phyloP scores from a whole-genome alignment of 2,888 invertebrate species.

The Julus scanicus region DNA sequence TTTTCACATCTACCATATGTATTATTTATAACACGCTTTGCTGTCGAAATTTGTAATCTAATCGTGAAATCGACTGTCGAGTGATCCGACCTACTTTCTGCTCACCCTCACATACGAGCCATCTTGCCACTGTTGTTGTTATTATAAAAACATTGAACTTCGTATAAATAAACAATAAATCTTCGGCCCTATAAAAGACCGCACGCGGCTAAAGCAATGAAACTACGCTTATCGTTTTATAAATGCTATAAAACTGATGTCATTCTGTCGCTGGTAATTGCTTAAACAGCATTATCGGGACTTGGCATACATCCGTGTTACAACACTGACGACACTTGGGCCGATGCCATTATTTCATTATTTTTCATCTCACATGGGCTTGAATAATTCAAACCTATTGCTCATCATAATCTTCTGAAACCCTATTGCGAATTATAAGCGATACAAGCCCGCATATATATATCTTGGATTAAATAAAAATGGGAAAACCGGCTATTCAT shows the following conservation, averaged over 20 bases:
- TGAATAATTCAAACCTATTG: constrained; percentile 12
- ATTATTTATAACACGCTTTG: not conserved
- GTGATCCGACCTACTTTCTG: not conserved
- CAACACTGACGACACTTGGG: not conserved
- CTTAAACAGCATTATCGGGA: not conserved
- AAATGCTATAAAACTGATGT: not conserved
- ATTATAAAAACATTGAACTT: constrained; percentile 4
- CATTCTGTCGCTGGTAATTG: not conserved
- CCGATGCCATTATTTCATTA: constrained; percentile 27
- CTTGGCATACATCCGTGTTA: not conserved
- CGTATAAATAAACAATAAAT: not conserved
- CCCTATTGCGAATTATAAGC: not conserved
- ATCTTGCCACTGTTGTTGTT: not conserved
- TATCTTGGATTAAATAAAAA: not conserved
- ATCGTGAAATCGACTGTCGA: not conserved
- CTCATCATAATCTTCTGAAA: not conserved
- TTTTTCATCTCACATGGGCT: not conserved
- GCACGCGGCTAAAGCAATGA: not conserved
- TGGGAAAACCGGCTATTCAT: not conserved
- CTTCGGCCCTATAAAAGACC: constrained; percentile 5
- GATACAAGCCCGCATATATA: too few relatives aligned
- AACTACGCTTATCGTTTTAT: constrained; percentile 10
- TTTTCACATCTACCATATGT: not conserved
- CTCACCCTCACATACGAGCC: not conserved
- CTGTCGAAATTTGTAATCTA: not conserved